Evolutionary conservation across 2,797 vertebrate genomes (phyloP).

Genomic region (Falco cherrug): DNA sequence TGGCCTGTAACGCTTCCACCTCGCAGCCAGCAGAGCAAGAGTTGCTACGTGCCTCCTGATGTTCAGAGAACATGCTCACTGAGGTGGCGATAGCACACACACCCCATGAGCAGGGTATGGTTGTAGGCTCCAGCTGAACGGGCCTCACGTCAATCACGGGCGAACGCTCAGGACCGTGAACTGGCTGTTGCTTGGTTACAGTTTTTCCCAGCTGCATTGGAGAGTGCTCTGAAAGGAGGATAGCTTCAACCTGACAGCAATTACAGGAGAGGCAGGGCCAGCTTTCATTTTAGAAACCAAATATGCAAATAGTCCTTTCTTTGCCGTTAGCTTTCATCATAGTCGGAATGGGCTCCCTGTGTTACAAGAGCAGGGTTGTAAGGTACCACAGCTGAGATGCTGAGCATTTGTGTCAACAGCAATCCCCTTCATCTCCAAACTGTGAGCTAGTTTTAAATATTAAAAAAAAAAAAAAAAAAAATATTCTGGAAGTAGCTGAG

Average conservation of each 20-base stretch:
- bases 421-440: background rate
- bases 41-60: rapidly evolving
- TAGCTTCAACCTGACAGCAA: conserved; percentile 31
- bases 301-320: background rate
- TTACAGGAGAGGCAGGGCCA: background rate
- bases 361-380: background rate
- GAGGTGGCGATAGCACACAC: rapidly evolving
- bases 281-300: conserved; percentile 6
- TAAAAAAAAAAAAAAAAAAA: background rate
- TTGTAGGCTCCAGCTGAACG: background rate
- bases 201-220: background rate
- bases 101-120: rapidly evolving
- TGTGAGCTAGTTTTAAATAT: background rate
- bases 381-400: background rate
- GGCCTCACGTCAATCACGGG: background rate
- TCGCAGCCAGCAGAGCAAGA: background rate
- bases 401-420: background rate
- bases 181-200: conserved; percentile 64
- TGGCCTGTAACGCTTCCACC: rapidly evolving
- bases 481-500: background rate
- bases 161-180: background rate
- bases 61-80: rapidly evolving
- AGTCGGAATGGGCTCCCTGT: background rate
- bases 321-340: background rate
- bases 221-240: conserved; percentile 26